Evolutionary conservation across 2,888 invertebrate species (phyloP), one percentile per base, ranked within the genome.

Genomic region (Hermaeophaga mercurialis): DNA sequence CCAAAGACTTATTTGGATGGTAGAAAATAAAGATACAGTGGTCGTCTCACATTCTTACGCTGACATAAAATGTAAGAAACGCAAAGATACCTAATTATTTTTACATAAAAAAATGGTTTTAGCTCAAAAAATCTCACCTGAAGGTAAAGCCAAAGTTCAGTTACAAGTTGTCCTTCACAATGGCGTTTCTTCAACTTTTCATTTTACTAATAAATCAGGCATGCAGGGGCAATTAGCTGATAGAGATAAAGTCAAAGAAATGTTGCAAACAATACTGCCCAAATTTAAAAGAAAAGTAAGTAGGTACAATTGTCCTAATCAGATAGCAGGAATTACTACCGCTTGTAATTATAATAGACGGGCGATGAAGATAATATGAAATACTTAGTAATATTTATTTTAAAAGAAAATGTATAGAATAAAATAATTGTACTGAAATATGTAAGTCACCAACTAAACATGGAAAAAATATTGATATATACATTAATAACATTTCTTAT

Each of bases 131-230:
- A 97, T 99, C 68, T 93, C 93, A 18, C 96, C 98, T 0, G 96
- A 90, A 69, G 96, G 95, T 18, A 99, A 99, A 79, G 89, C 95
- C 18, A 99, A 99, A 80, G 94, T 99, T 52, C 99, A 99, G 77
- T 81, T 99, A 11, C 99, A 99, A 82, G 88, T 98, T 14, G 94
- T 96, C 14, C 80, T 99, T 61, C 94, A 97, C 68, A 94, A 94
- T 81, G 94, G 94, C 15, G 87, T 90, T 44, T 92, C 94, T 43
- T 94, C 95, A 2, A 98, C 97, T 9, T 99, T 99, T 81, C 98
- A 98, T 74, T 99, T 99, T 79, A 91, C 91, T 43, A 93, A 96
- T 77, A 87, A 92, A 3, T 85, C 84, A 44, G 95, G 96, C 0
- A 80, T 87, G 18, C 87, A 88, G 22, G 88, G 87, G 4, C 96